These are phyloP conservation scores for Lasioglossum lativentre DNA, from an alignment of 2,888 invertebrate species.

Conservation along the genomic window DNA sequence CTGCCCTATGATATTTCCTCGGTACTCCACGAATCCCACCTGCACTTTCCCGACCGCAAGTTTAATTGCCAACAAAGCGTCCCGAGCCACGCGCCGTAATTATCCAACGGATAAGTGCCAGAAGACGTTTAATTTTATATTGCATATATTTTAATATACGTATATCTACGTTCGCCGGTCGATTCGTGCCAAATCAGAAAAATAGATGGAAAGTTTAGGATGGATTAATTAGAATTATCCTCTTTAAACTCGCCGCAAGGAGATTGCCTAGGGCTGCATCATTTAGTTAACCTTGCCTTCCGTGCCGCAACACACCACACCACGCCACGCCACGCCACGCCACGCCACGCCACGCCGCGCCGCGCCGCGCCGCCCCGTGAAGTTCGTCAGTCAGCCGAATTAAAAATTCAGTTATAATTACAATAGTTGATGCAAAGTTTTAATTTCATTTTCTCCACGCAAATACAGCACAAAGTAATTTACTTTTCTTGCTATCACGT, in stretches of 20 bases:
- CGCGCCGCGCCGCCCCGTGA: neutral
- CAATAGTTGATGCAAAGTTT: conserved; percentile 6
- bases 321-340: too few relatives aligned
- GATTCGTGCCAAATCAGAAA: conserved; percentile 32
- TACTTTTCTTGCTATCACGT: neutral
- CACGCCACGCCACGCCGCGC: too few relatives aligned
- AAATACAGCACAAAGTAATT: neutral
- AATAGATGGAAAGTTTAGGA: conserved; percentile 16
- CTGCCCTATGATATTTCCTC: conserved; percentile 42
- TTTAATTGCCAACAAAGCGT: conserved; percentile 71
- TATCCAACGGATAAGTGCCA: conserved; percentile 60
- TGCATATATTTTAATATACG: too few relatives aligned
- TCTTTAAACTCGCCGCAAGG: neutral
- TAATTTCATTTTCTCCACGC: neutral
- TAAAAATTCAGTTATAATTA: conserved; percentile 1
- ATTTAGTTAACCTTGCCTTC: conserved; percentile 3
- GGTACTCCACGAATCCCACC: conserved; percentile 35
- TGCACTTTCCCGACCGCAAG: conserved; percentile 33
- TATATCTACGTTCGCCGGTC: conserved; percentile 22
- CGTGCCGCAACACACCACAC: too few relatives aligned
- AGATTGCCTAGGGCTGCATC: conserved; percentile 6
- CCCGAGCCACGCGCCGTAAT: conserved; percentile 66
- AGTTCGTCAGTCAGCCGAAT: neutral
- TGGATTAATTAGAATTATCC: conserved; percentile 14
- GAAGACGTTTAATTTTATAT: too few relatives aligned